Evolutionary conservation across 2,888 invertebrate genomes (phyloP).

Genomic region (Colletes collaris): DNA sequence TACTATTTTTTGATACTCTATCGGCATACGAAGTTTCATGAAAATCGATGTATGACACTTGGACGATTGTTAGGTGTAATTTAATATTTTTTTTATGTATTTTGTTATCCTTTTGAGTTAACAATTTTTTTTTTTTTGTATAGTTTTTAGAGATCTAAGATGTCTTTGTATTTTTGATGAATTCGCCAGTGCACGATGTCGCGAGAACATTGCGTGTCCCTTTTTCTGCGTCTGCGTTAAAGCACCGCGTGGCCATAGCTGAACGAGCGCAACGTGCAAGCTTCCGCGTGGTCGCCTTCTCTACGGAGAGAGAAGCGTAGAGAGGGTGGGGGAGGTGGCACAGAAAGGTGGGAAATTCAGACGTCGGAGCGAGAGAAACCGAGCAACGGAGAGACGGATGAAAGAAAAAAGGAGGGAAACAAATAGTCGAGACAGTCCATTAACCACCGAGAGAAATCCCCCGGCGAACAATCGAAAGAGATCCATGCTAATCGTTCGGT

Average conservation of each 20-base stretch:
- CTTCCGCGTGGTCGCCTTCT: constrained; percentile 41
- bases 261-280: constrained; percentile 24
- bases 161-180: no score
- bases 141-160: no score
- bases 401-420: constrained; percentile 24
- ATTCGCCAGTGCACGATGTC: no score
- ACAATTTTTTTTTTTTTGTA: no score
- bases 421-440: constrained; percentile 56
- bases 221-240: constrained; percentile 26
- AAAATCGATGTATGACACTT: no score
- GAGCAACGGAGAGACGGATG: background rate
- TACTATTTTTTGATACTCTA: no score
- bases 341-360: background rate
- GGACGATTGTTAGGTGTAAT: no score
- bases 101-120: no score
- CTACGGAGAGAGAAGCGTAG: background rate
- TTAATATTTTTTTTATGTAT: no score
- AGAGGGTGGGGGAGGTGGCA: background rate
- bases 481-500: constrained; percentile 50
- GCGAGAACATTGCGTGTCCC: constrained; percentile 13
- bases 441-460: constrained; percentile 49
- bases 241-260: constrained; percentile 38
- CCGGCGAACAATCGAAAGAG: constrained; percentile 47
- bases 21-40: no score
- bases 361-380: constrained; percentile 13